phyloP scores from a whole-genome alignment of 2,888 invertebrate genomes.

The Meloe dianella region DNA sequence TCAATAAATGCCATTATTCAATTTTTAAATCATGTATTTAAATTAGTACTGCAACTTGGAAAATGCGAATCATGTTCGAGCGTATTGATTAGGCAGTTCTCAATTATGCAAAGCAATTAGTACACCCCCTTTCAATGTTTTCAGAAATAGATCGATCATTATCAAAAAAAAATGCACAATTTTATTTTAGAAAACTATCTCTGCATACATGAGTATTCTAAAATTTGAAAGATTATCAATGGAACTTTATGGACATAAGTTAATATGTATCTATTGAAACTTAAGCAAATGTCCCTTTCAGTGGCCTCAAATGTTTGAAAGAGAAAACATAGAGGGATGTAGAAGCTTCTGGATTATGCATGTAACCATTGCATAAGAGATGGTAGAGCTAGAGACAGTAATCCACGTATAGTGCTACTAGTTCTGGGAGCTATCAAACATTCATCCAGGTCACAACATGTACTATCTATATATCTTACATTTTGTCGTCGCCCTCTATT shows the following conservation, averaged over 20 bases:
- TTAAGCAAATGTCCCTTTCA: slow-evolving; percentile 25
- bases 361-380: slow-evolving; percentile 53
- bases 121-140: slow-evolving; percentile 23
- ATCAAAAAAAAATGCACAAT: background rate
- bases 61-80: slow-evolving; percentile 19
- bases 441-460: slow-evolving; percentile 55
- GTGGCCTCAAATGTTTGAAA: slow-evolving; percentile 25
- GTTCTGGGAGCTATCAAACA: slow-evolving; percentile 50
- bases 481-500: slow-evolving; percentile 47
- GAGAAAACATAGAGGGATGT: slow-evolving; percentile 32
- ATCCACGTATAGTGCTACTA: slow-evolving; percentile 51
- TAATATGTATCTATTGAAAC: slow-evolving; percentile 1
- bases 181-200: background rate
- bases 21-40: slow-evolving; percentile 14
- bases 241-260: background rate
- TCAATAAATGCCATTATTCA: slow-evolving; percentile 10
- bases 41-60: slow-evolving; percentile 23
- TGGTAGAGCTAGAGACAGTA: slow-evolving; percentile 50
- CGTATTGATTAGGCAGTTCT: slow-evolving; percentile 23
- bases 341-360: slow-evolving; percentile 51
- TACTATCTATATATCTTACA: slow-evolving; percentile 51
- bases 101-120: slow-evolving; percentile 31
- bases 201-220: background rate
- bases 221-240: background rate
- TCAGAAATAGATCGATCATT: slow-evolving; percentile 24